Conservation (phyloP, 2,797 vertebrate species). For the Mormyrops attenuatus region DNA sequence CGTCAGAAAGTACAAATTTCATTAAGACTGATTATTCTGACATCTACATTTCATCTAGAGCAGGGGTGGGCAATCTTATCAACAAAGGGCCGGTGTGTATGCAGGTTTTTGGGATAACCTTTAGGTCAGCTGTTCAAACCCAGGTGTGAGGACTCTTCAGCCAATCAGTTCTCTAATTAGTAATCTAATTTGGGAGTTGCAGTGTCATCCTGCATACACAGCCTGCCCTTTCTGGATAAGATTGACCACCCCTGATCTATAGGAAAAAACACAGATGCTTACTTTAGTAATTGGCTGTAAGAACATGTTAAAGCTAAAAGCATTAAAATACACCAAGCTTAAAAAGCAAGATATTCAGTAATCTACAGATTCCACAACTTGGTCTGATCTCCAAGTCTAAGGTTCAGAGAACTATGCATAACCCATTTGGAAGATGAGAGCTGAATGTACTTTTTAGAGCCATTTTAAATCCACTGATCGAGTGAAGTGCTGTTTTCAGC, state of each 20-base stretch:
- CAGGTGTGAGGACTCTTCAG: neutral
- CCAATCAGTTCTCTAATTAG: neutral
- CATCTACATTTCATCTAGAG: neutral
- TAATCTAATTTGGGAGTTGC: neutral
- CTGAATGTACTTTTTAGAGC: neutral
- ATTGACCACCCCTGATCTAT: neutral
- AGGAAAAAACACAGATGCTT: neutral
- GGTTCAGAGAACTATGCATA: neutral
- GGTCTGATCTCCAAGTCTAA: neutral
- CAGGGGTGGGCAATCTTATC: neutral
- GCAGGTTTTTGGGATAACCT: neutral
- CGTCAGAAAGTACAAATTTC: slow-evolving; percentile 27
- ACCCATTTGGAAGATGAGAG: neutral
- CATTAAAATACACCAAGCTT: neutral
- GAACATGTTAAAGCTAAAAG: neutral
- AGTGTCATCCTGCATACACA: neutral
- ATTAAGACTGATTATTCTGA: neutral
- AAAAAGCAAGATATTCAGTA: neutral
- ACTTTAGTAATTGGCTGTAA: neutral
- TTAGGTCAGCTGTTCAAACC: neutral
- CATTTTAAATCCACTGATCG: neutral
- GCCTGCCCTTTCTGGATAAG: neutral
- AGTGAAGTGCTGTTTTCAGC: neutral
- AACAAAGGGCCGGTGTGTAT: neutral
- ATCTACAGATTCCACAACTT: neutral